Conservation (phyloP, 2,888 invertebrate species). For the Andrena bucephala region DNA sequence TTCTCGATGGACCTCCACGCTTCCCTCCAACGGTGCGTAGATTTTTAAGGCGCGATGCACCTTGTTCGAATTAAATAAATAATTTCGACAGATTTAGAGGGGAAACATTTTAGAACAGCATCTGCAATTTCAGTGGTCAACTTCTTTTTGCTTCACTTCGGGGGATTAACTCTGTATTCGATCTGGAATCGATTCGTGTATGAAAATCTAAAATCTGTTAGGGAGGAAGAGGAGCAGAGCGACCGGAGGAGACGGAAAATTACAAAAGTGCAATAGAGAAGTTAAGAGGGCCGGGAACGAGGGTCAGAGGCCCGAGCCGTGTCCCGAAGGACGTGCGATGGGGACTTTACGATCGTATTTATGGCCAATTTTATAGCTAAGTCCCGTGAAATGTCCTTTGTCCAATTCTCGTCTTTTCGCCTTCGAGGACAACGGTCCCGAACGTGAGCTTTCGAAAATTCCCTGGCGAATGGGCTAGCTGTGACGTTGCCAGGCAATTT, state of each 20-base stretch:
- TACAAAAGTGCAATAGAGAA: slow-evolving; percentile 10
- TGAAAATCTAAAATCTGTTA: neutral
- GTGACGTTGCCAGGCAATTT: neutral
- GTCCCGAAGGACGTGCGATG: slow-evolving; percentile 64
- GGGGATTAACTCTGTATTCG: too few species aligned
- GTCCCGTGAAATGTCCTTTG: slow-evolving; percentile 76
- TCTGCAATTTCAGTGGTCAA: too few species aligned
- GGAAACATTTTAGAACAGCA: too few species aligned
- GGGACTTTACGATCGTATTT: slow-evolving; percentile 72
- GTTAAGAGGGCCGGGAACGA: slow-evolving; percentile 45
- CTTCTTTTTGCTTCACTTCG: too few species aligned
- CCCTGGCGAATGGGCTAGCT: neutral
- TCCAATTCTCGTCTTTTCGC: slow-evolving; percentile 50
- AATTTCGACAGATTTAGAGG: too few species aligned
- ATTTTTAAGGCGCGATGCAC: neutral
- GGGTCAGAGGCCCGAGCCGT: slow-evolving; percentile 13
- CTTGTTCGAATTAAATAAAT: neutral
- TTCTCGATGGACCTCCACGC: neutral
- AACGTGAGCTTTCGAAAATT: slow-evolving; percentile 56
- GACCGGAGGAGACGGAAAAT: neutral
- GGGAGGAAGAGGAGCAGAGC: neutral
- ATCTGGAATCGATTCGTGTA: too few species aligned
- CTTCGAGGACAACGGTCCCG: slow-evolving; percentile 44
- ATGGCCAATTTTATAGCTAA: slow-evolving; percentile 76
- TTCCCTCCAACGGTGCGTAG: neutral